Percentiles rank a stretch among this genome's conserved stretches.
These are phyloP conservation scores for Dermochelys coriacea DNA, from an alignment of 2,797 vertebrate species.

Conservation along the genomic window DNA sequence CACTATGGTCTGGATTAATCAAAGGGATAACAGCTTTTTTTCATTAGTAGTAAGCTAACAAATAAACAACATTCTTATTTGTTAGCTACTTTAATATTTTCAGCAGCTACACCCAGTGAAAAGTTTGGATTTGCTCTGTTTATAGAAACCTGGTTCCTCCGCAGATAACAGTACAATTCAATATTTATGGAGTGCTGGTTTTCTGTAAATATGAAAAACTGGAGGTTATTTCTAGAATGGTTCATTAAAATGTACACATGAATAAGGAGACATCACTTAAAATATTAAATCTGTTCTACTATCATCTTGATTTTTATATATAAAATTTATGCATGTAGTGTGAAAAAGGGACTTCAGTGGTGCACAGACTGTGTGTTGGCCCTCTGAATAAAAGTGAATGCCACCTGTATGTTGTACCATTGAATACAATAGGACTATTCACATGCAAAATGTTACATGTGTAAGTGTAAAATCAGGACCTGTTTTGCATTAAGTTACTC, in stretches of 20 bases:
- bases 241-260: conserved; percentile 68
- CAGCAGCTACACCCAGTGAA: conserved; percentile 60
- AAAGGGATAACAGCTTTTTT: conserved; percentile 66
- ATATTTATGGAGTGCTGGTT: conserved; percentile 74
- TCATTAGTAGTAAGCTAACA: conserved; percentile 73
- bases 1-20: conserved; percentile 57
- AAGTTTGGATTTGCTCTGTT: conserved; percentile 71
- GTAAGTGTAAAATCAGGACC: too few species aligned
- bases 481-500: not conserved
- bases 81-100: conserved; percentile 68
- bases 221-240: conserved; percentile 42
- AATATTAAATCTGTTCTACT: not conserved
- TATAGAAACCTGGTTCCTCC: conserved; percentile 68
- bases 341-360: not conserved
- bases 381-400: not conserved
- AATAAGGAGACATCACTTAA: conserved; percentile 13
- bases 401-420: too few species aligned
- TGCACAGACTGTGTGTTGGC: not conserved
- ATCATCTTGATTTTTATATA: not conserved
- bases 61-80: conserved; percentile 77
- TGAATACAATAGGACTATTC: not conserved
- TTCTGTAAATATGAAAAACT: conserved; percentile 52
- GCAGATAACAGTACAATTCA: conserved; percentile 61
- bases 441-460: too few species aligned
- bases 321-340: not conserved